Percentiles rank a stretch among this genome's conserved stretches.
Evolutionary conservation across 2,797 vertebrate genomes (phyloP).

Genomic region (Hyperoplus immaculatus): DNA sequence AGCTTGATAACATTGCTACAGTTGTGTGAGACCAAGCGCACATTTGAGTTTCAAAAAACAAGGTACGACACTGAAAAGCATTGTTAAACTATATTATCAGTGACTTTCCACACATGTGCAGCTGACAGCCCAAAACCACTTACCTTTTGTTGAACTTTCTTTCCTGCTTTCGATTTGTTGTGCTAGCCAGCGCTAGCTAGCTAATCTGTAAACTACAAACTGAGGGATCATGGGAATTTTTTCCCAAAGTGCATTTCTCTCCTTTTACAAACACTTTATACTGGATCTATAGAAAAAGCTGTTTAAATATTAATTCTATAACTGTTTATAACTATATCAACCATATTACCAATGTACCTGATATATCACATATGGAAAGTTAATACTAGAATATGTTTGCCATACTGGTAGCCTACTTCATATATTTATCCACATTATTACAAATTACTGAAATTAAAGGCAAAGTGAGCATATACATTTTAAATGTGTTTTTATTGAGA

Average conservation of each 20-base stretch:
- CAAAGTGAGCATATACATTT: no score
- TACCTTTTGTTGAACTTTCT: slow-evolving; percentile 9
- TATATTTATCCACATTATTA: no score
- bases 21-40: fast-evolving
- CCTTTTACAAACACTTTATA: not conserved
- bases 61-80: not conserved
- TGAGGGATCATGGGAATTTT: slow-evolving; percentile 55
- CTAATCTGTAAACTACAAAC: slow-evolving; percentile 65
- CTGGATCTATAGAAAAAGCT: not conserved
- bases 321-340: not conserved
- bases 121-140: not conserved
- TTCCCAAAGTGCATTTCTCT: slow-evolving; percentile 10
- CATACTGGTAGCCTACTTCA: no score
- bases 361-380: not conserved
- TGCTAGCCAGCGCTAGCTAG: slow-evolving; percentile 23
- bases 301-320: not conserved
- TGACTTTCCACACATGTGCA: not conserved
- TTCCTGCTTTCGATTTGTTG: not conserved
- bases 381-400: no score
- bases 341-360: not conserved
- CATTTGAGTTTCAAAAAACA: not conserved
- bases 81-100: fast-evolving
- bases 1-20: slow-evolving; percentile 1
- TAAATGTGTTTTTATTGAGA: not conserved
- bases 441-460: no score